Percentiles rank a stretch among this genome's conserved stretches.
These are phyloP conservation scores for Drosophila putrida DNA, from an alignment of 2,888 invertebrate species.

Conservation along the genomic window DNA sequence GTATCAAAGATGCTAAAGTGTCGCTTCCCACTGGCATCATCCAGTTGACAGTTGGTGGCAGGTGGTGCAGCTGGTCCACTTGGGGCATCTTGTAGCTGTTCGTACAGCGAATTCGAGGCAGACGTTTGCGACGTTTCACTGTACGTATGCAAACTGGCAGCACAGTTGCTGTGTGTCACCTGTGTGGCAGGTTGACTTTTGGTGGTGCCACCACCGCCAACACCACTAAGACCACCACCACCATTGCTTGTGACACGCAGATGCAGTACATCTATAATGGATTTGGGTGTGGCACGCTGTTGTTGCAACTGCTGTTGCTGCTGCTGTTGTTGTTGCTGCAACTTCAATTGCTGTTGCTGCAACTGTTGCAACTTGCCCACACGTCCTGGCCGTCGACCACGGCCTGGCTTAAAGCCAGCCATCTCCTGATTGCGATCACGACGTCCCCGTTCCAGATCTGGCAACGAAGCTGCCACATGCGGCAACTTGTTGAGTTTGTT, in stretches of 20 bases:
- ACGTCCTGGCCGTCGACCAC: slow-evolving; percentile 36
- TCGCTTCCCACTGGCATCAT: slow-evolving; percentile 59
- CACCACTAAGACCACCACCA: slow-evolving; percentile 1
- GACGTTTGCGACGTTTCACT: slow-evolving; percentile 80
- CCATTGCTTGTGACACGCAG: slow-evolving; percentile 79
- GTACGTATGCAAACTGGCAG: slow-evolving; percentile 58
- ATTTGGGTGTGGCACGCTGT: slow-evolving; percentile 65
- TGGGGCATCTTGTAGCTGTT: slow-evolving; percentile 69
- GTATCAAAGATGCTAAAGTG: slow-evolving; percentile 88
- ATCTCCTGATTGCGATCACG: slow-evolving; percentile 61
- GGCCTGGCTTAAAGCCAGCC: slow-evolving; percentile 60
- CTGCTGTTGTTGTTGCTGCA: slow-evolving; percentile 8
- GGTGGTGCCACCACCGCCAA: slow-evolving; percentile 3
- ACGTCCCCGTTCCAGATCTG: slow-evolving; percentile 89
- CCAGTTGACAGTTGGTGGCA: neutral
- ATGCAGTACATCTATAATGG: slow-evolving; percentile 85
- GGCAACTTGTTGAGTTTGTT: slow-evolving; percentile 89
- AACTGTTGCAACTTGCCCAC: slow-evolving; percentile 16
- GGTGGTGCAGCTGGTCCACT: slow-evolving; percentile 25
- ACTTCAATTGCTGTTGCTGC: slow-evolving; percentile 1
- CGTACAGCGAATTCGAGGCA: slow-evolving; percentile 76
- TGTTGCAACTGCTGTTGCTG: slow-evolving; percentile 13
- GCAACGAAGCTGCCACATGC: slow-evolving; percentile 90
- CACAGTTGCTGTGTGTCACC: slow-evolving; percentile 17
- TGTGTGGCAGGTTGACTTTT: neutral